These are phyloP conservation scores for Silurus meridionalis DNA, from an alignment of 2,113 vertebrate species.

Conservation along the genomic window DNA sequence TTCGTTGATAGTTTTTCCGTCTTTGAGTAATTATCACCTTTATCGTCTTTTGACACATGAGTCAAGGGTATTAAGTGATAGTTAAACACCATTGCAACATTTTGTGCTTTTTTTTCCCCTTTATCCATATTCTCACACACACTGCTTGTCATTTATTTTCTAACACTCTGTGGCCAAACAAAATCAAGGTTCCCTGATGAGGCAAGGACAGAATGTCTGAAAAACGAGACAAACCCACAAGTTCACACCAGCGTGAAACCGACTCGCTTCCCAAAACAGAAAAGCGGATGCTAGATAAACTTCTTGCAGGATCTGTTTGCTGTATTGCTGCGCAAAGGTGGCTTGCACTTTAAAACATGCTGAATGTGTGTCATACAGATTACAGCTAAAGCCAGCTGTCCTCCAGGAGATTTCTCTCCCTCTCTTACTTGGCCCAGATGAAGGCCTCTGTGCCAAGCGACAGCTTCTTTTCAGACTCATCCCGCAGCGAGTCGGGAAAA, in stretches of 20 bases:
- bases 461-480: conserved; percentile 46
- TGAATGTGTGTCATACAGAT: conserved; percentile 57
- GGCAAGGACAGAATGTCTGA: conserved; percentile 39
- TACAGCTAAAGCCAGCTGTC: conserved; percentile 53
- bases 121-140: neutral
- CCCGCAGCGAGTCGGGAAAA: conserved; percentile 27
- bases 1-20: neutral
- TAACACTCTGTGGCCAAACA: conserved; percentile 25
- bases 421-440: conserved; percentile 17
- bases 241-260: conserved; percentile 40
- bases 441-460: conserved; percentile 24
- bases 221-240: conserved; percentile 31
- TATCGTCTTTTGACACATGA: neutral
- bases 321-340: conserved; percentile 9
- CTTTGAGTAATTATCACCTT: neutral
- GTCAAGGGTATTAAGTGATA: neutral
- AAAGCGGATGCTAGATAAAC: conserved; percentile 22
- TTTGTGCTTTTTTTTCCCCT: neutral
- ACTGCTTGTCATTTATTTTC: conserved; percentile 16
- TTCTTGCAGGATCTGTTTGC: neutral
- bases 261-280: conserved; percentile 32
- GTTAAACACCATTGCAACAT: neutral
- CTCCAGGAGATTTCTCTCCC: conserved; percentile 43
- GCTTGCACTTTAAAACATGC: conserved; percentile 52
- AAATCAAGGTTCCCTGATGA: conserved; percentile 33